These are phyloP conservation scores for Chaetophractus vellerosus DNA, from an alignment of 2,797 vertebrate genomes.

Conservation along the genomic window DNA sequence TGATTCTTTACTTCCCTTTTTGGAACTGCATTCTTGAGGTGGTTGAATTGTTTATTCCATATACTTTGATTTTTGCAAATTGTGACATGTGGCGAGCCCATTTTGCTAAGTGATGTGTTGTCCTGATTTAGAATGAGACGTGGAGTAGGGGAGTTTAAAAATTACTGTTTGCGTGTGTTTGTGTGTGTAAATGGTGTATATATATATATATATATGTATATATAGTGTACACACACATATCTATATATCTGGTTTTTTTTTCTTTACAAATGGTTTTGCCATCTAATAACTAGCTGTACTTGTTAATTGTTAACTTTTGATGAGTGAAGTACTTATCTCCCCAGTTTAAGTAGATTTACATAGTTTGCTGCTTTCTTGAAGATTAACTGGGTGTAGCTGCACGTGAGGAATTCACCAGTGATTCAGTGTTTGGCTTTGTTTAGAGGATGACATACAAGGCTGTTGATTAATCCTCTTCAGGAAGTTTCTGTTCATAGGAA, in stretches of 20 bases:
- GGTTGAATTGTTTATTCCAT: background rate
- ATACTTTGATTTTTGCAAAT: slow-evolving; percentile 29
- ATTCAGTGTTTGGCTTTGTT: slow-evolving; percentile 87
- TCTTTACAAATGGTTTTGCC: slow-evolving; percentile 25
- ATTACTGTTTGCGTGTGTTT: background rate
- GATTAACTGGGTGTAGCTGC: slow-evolving; percentile 90
- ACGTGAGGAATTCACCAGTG: slow-evolving; percentile 90
- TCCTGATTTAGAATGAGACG: background rate
- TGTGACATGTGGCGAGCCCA: background rate
- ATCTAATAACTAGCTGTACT: slow-evolving; percentile 50
- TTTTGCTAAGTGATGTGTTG: background rate
- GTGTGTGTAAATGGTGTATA: background rate
- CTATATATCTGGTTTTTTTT: background rate
- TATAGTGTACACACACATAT: background rate
- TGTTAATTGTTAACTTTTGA: slow-evolving; percentile 80
- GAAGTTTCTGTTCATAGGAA: slow-evolving; percentile 75
- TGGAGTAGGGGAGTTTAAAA: background rate
- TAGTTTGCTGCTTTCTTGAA: slow-evolving; percentile 88
- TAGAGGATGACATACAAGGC: slow-evolving; percentile 83
- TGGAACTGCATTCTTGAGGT: slow-evolving; percentile 47
- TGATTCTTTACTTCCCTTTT: slow-evolving; percentile 24
- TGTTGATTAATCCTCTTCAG: slow-evolving; percentile 81
- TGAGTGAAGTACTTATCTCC: slow-evolving; percentile 85
- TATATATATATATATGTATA: background rate
- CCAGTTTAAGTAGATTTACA: slow-evolving; percentile 87